Percentiles rank a stretch among this genome's conserved stretches.
These are phyloP conservation scores for Platichthys stellatus DNA, from an alignment of 2,113 vertebrate species.

Conservation along the genomic window DNA sequence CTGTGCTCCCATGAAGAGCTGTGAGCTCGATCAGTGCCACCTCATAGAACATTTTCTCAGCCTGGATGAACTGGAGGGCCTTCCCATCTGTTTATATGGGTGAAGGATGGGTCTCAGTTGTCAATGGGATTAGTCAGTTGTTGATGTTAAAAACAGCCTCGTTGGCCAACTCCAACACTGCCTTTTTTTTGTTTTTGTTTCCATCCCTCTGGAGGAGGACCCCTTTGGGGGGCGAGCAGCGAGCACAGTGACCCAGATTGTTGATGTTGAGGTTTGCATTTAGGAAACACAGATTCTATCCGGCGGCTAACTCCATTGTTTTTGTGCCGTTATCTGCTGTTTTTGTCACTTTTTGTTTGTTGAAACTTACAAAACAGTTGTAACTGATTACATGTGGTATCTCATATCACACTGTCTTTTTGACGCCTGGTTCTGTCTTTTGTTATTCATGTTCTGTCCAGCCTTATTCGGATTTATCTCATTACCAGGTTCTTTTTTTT, in stretches of 20 bases:
- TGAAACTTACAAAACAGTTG: not conserved
- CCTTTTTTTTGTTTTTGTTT: conserved; percentile 1
- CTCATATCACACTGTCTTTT: not conserved
- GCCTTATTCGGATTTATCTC: conserved; percentile 12
- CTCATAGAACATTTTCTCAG: conserved; percentile 85
- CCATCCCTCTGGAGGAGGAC: not conserved
- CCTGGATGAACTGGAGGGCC: conserved; percentile 80
- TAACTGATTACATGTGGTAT: not conserved
- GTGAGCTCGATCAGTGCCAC: conserved; percentile 82
- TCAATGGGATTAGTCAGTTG: conserved; percentile 73
- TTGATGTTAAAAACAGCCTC: conserved; percentile 63
- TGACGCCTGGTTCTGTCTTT: not conserved
- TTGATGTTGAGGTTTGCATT: conserved; percentile 16
- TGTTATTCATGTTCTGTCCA: not conserved
- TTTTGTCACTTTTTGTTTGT: not conserved
- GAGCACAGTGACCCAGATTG: conserved; percentile 7
- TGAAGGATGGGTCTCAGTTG: conserved; percentile 79
- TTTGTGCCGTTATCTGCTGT: not conserved
- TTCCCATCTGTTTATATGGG: conserved; percentile 84
- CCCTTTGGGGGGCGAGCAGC: conserved; percentile 12
- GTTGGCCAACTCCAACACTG: conserved; percentile 13
- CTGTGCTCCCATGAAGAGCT: conserved; percentile 77
- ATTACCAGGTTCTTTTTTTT: not conserved
- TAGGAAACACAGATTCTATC: not conserved
- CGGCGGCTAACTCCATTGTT: not conserved